Evolutionary conservation across 2,797 vertebrate species (phyloP).

Genomic region (Coendou prehensilis): DNA sequence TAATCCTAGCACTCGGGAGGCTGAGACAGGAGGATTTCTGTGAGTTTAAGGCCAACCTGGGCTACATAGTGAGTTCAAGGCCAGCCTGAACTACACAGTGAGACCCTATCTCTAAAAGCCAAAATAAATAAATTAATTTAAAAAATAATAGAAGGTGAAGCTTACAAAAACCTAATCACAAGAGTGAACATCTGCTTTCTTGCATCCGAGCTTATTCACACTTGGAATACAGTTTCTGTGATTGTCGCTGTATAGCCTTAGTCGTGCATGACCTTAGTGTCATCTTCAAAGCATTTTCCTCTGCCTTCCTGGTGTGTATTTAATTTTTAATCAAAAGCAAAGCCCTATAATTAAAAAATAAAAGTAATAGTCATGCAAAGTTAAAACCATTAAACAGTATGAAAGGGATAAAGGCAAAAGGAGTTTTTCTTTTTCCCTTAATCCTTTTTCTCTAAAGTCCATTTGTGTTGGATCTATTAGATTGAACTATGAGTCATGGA

Average conservation of each 20-base stretch:
- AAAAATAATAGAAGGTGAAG: neutral
- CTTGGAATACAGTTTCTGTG: neutral
- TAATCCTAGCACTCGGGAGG: neutral
- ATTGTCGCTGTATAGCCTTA: neutral
- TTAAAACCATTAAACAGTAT: neutral
- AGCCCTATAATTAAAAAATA: neutral
- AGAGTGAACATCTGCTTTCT: neutral
- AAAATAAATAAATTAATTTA: neutral
- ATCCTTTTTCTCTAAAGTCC: neutral
- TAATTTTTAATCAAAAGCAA: constrained; percentile 27
- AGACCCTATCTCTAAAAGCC: neutral
- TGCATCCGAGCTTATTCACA: neutral
- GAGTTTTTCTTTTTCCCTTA: neutral
- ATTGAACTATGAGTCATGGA: neutral
- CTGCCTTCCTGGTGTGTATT: neutral
- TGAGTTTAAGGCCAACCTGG: neutral
- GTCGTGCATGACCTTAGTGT: neutral
- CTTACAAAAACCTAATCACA: neutral
- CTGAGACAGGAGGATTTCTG: neutral
- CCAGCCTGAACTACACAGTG: neutral
- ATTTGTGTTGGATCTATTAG: neutral
- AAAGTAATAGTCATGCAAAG: neutral
- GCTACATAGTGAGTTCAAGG: neutral
- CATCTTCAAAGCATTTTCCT: neutral
- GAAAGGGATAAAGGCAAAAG: neutral